These are phyloP conservation scores for Scolopax mira DNA, from an alignment of 2,113 vertebrate genomes.

Conservation along the genomic window DNA sequence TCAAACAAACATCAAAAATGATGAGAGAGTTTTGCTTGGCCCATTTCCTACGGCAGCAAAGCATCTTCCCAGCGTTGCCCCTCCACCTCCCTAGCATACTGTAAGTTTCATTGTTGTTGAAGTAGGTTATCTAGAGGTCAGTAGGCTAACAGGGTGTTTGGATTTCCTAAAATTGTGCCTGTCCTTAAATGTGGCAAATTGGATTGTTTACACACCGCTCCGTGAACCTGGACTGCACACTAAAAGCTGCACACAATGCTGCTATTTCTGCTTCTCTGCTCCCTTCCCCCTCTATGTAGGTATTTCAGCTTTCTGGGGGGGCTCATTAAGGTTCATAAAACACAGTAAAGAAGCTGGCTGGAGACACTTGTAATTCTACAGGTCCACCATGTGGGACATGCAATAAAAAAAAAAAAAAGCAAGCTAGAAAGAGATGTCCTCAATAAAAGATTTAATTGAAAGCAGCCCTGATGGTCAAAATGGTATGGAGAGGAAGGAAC, in stretches of 20 bases:
- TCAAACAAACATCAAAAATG: not conserved
- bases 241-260: conserved; percentile 10
- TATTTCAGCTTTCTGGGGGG: not conserved
- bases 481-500: conserved; percentile 35
- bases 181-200: conserved; percentile 42
- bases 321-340: conserved; percentile 39
- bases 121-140: conserved; percentile 76
- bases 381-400: not conserved
- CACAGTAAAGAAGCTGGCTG: conserved; percentile 16
- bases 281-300: not conserved
- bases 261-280: conserved; percentile 57
- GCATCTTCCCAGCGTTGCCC: not conserved
- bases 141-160: conserved; percentile 78
- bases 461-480: conserved; percentile 22
- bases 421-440: conserved; percentile 34
- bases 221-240: not conserved
- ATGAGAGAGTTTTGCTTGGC: conserved; percentile 32
- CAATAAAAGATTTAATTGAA: conserved; percentile 48
- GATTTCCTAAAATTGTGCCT: conserved; percentile 88
- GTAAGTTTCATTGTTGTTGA: conserved; percentile 71
- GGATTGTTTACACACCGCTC: conserved; percentile 56
- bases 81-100: conserved; percentile 9
- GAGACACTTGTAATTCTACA: conserved; percentile 33
- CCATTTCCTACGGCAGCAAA: conserved; percentile 43
- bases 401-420: not conserved